These are phyloP conservation scores for Aplochiton taeniatus DNA, from an alignment of 2,797 vertebrate species.

Conservation along the genomic window DNA sequence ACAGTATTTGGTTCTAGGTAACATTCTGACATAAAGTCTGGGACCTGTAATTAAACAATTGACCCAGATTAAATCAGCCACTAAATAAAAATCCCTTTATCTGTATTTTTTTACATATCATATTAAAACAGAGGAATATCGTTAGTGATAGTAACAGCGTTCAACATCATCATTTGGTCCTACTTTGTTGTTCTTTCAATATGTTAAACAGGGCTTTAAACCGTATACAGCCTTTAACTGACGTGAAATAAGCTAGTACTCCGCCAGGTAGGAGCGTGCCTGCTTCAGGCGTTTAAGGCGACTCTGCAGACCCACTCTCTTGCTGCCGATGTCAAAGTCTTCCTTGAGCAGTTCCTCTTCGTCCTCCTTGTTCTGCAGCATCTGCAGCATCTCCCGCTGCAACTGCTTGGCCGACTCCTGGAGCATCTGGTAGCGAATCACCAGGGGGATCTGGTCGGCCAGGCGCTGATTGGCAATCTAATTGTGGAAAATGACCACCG, in stretches of 20 bases:
- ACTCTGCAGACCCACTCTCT: constrained; percentile 62
- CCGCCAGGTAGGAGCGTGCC: constrained; percentile 68
- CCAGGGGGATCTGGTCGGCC: constrained; percentile 82
- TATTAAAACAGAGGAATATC: no score
- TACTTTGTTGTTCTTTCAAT: not conserved
- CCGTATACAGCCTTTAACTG: no score
- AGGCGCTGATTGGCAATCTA: constrained; percentile 80
- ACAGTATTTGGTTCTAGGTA: no score
- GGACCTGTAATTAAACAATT: no score
- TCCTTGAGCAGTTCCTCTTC: constrained; percentile 76
- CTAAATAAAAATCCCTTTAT: no score
- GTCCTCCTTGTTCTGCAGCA: constrained; percentile 78
- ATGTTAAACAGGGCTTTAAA: not conserved
- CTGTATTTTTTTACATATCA: no score
- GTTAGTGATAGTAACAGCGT: no score
- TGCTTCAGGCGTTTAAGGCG: constrained; percentile 65
- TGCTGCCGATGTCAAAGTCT: constrained; percentile 67
- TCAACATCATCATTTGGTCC: no score
- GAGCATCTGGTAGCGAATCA: constrained; percentile 81
- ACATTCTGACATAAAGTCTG: no score
- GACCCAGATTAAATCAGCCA: no score
- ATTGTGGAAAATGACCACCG: not conserved
- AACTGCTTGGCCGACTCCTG: constrained; percentile 66
- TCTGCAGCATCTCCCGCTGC: constrained; percentile 77
- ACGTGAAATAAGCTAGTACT: constrained; percentile 57